These are phyloP conservation scores for Matsumyia berberina DNA, from an alignment of 2,888 invertebrate species.

Conservation along the genomic window DNA sequence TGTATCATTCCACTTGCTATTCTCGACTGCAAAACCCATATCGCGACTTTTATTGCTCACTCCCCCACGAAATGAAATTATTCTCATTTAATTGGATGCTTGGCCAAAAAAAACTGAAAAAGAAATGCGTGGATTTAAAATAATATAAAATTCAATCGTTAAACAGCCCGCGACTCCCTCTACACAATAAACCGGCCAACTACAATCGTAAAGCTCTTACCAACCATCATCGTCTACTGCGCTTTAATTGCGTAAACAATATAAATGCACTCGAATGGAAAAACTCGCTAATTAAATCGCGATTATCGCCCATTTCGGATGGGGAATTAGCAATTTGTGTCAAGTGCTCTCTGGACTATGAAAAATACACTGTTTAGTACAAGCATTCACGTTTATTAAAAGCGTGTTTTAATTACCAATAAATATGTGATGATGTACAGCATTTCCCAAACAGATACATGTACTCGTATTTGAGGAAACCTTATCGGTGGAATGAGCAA, in stretches of 20 bases:
- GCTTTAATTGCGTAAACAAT: constrained; percentile 44
- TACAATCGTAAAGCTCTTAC: background rate
- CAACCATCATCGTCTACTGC: background rate
- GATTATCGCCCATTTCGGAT: constrained; percentile 26
- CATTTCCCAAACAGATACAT: background rate
- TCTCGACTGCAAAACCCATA: no score
- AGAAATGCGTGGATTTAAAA: background rate
- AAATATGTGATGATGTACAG: constrained; percentile 25
- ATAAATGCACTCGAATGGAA: constrained; percentile 30
- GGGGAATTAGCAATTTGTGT: constrained; percentile 8
- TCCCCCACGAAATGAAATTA: background rate
- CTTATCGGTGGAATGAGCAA: no score
- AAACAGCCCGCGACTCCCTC: background rate
- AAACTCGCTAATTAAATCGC: constrained; percentile 43
- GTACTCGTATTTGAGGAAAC: no score
- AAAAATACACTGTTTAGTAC: background rate
- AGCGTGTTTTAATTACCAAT: constrained; percentile 20
- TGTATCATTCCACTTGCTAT: no score
- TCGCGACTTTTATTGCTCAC: background rate
- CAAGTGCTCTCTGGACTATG: background rate
- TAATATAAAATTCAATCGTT: background rate
- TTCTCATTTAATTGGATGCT: background rate
- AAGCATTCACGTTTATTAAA: constrained; percentile 17
- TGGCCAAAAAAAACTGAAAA: no score
- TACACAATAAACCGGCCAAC: background rate